Evolutionary conservation across 2,797 vertebrate genomes (phyloP).

Genomic region (Hipposideros larvatus): DNA sequence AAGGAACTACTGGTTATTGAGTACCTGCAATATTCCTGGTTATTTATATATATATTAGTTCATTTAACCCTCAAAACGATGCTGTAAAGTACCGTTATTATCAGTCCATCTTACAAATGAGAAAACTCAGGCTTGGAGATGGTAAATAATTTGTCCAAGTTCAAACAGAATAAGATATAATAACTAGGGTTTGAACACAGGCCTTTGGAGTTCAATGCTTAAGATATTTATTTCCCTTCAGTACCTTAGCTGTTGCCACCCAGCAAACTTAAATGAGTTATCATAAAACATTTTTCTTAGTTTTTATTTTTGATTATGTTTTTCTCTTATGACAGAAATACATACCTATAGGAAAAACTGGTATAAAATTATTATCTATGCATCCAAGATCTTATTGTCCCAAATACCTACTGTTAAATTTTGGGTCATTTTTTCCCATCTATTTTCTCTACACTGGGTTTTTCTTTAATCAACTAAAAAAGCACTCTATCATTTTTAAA

Average conservation of each 20-base stretch:
- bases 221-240: slow-evolving; percentile 23
- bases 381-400: not conserved
- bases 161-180: slow-evolving; percentile 22
- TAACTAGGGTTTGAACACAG: not conserved
- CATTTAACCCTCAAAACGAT: not conserved
- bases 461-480: slow-evolving; percentile 1
- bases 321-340: slow-evolving; percentile 31
- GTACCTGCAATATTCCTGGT: not conserved
- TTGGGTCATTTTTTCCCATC: not conserved
- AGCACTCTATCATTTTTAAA: not conserved
- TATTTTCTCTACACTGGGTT: slow-evolving; percentile 14
- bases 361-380: not conserved
- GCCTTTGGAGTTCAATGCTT: not conserved
- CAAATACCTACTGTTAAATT: not conserved
- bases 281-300: slow-evolving; percentile 5
- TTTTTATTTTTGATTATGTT: slow-evolving; percentile 12
- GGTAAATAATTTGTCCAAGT: slow-evolving; percentile 15
- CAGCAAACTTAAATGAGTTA: not conserved
- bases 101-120: not conserved
- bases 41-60: not conserved
- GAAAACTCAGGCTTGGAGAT: not conserved
- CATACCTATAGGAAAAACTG: not conserved
- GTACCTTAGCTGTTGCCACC: not conserved
- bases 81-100: not conserved
- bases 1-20: not conserved